phyloP scores from a whole-genome alignment of 2,888 invertebrate species.

The Melolontha melolontha region DNA sequence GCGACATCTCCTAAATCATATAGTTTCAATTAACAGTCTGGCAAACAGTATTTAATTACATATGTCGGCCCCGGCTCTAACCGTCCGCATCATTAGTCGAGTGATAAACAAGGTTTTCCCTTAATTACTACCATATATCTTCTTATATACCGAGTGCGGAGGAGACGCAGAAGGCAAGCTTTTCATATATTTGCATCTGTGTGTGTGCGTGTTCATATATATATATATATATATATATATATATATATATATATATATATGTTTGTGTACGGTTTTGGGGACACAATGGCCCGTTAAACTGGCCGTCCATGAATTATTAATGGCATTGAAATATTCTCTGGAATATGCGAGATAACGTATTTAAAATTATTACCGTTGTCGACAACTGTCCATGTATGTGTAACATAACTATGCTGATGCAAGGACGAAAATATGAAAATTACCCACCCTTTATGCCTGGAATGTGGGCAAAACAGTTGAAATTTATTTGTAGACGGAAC shows the following conservation, averaged over 20 bases:
- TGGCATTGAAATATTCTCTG: conserved; percentile 3
- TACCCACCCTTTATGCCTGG: neutral
- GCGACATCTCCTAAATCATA: conserved; percentile 33
- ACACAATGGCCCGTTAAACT: conserved; percentile 23
- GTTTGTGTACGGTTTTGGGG: conserved; percentile 6
- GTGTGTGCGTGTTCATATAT: neutral
- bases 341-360: conserved; percentile 21
- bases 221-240: no score
- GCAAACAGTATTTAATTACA: conserved; percentile 37
- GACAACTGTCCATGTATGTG: neutral
- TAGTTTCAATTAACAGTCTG: conserved; percentile 32
- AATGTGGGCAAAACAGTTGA: neutral
- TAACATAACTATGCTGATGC: no score
- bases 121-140: conserved; percentile 37
- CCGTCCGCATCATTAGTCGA: conserved; percentile 36
- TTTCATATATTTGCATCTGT: conserved; percentile 17
- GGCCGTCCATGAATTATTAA: conserved; percentile 30
- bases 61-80: conserved; percentile 27
- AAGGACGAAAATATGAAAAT: conserved; percentile 18
- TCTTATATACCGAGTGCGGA: conserved; percentile 6
- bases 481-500: conserved; percentile 17
- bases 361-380: conserved; percentile 29
- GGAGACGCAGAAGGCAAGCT: neutral
- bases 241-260: no score
- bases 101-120: conserved; percentile 37